Evolutionary conservation across 64 coral and sea anemone genomes (phyloP), one percentile per base, ranked within the genome.

Genomic region (Catalaphyllia jardinei): DNA sequence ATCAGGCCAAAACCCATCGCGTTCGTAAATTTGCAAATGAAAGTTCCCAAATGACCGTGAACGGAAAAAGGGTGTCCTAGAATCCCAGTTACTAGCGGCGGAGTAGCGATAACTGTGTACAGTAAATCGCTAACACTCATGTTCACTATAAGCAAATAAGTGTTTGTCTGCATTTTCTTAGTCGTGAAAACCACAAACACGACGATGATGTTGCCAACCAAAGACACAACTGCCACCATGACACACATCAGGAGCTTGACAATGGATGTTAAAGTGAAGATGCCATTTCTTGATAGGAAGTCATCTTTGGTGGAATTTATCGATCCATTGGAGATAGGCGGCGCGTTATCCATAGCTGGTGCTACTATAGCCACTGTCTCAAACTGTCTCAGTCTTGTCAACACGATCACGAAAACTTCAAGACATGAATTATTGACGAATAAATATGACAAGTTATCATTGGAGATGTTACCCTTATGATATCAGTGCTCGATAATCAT

Each of bases 51-150:
- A 24, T 28, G 20, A 79, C 87, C 74, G 8, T 60, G 50, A 8
- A 89, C 24, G 20, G 62, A 18, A 10, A 89, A 29, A 2, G 73
- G 29, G 6, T 65, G 75, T 33, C 74, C 87, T 25, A 89, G 13
- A 10, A 89, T 74, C 0, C 38, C 76, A 52, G 76, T 20, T 52
- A 89, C 77, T 24, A 89, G 77, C 12, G 87, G 54, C 8, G 74
- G 75, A 51, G 69, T 89, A 4, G 87, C 74, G 20, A 89, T 79
- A 1, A 38, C 52, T 0, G 87, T 89, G 75, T 77, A 89, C 0
- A 89, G 35, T 11, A 89, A 67, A 42, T 89, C 87, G 17, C 87
- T 89, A 31, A 89, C 8, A 33, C 73, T 77, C 87, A 89, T 89
- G 59, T 89, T 89, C 19, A 89, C 87, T 38, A 89, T 77, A 5